These are phyloP conservation scores for Aelia acuminata DNA, from an alignment of 2,888 invertebrate genomes.

Conservation along the genomic window DNA sequence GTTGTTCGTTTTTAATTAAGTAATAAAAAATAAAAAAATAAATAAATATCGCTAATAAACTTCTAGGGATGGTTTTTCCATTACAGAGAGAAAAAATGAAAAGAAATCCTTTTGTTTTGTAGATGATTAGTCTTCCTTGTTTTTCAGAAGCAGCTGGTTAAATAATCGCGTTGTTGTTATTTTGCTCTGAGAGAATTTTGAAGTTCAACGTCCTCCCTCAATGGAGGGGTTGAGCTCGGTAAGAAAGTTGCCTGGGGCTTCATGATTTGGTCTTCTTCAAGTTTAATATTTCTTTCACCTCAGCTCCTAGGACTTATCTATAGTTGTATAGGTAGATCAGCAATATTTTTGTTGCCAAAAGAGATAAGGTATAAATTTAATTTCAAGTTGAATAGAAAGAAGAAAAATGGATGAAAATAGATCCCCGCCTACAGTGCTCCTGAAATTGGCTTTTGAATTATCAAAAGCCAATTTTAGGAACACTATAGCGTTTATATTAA, in stretches of 20 bases:
- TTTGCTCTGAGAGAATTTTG: neutral
- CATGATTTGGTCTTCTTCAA: neutral
- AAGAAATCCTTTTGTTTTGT: neutral
- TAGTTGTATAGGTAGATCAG: neutral
- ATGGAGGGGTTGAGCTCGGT: neutral
- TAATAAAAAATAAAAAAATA: no score
- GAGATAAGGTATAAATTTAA: neutral
- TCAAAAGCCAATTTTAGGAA: no score
- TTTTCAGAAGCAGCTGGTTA: constrained; percentile 21
- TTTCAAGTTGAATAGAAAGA: neutral
- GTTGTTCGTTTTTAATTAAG: no score
- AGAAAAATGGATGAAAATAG: no score
- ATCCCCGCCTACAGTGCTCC: no score
- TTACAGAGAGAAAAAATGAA: neutral
- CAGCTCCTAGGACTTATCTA: neutral
- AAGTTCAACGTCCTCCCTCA: neutral
- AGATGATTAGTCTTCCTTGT: neutral
- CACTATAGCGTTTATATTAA: no score
- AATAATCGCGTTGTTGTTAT: constrained; percentile 34
- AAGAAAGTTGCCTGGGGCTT: neutral
- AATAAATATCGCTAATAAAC: no score
- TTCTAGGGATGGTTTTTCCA: neutral
- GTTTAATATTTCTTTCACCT: constrained; percentile 2
- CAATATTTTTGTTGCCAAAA: neutral
- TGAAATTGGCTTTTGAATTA: no score